A percentile compares a stretch with the other conserved stretches of the same genome.
Evolutionary conservation across 2,113 vertebrate genomes (phyloP).

Genomic region (Psittacus erithacus): DNA sequence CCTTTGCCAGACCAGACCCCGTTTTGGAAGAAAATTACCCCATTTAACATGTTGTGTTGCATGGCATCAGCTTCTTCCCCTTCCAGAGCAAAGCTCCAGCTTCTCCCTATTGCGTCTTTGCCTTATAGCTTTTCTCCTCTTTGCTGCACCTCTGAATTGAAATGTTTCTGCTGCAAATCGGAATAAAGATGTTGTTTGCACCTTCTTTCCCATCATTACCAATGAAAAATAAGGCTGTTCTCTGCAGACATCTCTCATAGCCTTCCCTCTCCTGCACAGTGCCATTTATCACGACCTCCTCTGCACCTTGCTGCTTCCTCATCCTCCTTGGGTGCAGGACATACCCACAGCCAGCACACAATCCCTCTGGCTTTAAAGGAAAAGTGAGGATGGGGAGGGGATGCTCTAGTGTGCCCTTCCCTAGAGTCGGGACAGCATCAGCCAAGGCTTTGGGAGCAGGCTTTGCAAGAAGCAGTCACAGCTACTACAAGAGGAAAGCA

Average conservation of each 20-base stretch:
- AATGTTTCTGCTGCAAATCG: neutral
- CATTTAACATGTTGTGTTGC: neutral
- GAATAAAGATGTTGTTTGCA: conserved; percentile 20
- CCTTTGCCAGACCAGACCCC: rapidly evolving
- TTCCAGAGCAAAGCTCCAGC: neutral
- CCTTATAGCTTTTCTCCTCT: neutral
- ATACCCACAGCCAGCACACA: rapidly evolving
- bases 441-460: neutral
- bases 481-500: neutral
- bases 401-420: neutral
- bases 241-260: neutral
- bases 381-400: neutral
- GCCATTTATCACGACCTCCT: neutral
- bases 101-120: neutral
- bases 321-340: neutral
- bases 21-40: neutral
- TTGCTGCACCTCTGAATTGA: neutral
- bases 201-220: neutral
- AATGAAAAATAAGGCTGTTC: conserved; percentile 17
- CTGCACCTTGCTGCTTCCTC: neutral
- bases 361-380: neutral
- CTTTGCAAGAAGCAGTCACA: neutral
- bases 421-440: neutral
- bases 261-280: neutral
- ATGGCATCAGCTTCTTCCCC: neutral